Base-by-base conservation (phyloP, 2,888 invertebrate genomes). In the Hoplodrina ambigua region DNA sequence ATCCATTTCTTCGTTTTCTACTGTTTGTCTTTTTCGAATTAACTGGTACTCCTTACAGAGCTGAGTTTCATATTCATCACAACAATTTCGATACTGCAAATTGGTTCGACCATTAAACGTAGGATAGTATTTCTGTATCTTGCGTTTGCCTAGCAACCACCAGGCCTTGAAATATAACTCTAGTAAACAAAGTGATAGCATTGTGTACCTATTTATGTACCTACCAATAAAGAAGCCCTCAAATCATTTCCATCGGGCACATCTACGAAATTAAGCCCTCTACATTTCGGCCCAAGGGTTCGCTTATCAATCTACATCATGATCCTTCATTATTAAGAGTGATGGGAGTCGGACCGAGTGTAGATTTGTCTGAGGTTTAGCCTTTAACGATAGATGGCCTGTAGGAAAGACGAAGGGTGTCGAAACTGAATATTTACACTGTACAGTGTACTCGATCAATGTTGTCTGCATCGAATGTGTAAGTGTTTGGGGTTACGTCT, bases 321-420 rank as follows among this genome's bases (percentile, higher is more conserved):
- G 94, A 94, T 94, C 94, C 94, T 93, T 93, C 92, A 93, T 94
- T 94, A 95, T 95, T 93, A 95, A 94, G 95, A 95, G 92, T 92
- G 95, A 95, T 94, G 93, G 92, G 89, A 61, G 62, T 69, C 87
- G 85, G 86, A 85, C 87, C 87, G 86, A 86, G 85, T 90, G 91
- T 92, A 91, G 94, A 94, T 95, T 94, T 93, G 93, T 94, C 94
- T 91, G 91, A 92, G 93, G 92, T 93, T 91, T 89, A 91, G 89
- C 85, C 86, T 83, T 77, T 89, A 89, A 90, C 88, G 90, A 89
- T 88, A 84, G 86, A 87, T 86, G 79, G 85, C 72, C 78, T 75
- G 70, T 69, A 82, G 76, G 84, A 80, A 84, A 80, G 57, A 30
- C 69, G 63, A 66, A 65, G 69, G 79, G 81, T 78, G 80, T 69